These are phyloP conservation scores for Arion vulgaris DNA, from an alignment of 1,140 invertebrate genomes.

Conservation along the genomic window DNA sequence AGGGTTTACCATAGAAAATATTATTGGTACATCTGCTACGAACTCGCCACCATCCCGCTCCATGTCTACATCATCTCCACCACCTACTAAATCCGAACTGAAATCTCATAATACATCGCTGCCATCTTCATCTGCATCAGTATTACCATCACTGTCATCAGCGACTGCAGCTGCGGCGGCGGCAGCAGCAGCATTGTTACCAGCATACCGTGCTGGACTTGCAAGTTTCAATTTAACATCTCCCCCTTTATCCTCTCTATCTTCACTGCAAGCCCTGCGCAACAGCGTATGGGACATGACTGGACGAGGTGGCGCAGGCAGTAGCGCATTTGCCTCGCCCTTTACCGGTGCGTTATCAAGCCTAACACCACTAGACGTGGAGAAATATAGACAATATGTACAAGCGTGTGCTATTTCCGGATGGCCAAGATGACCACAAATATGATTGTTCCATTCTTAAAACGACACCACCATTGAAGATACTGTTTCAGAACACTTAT, in stretches of 20 bases:
- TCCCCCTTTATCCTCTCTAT: conserved; percentile 33
- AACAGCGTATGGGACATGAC: conserved; percentile 34
- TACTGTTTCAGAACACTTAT: too few relatives aligned
- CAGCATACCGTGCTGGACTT: conserved; percentile 5
- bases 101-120: conserved; percentile 14
- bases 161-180: neutral
- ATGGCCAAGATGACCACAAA: conserved; percentile 44
- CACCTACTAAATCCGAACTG: conserved; percentile 25
- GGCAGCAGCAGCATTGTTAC: conserved; percentile 2
- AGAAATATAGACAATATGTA: conserved; percentile 70
- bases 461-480: too few relatives aligned
- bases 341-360: conserved; percentile 51
- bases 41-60: conserved; percentile 36
- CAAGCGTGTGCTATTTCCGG: conserved; percentile 59
- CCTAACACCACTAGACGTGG: conserved; percentile 65
- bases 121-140: conserved; percentile 40
- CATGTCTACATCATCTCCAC: conserved; percentile 25
- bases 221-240: conserved; percentile 21
- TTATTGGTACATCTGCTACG: conserved; percentile 60
- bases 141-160: conserved; percentile 15
- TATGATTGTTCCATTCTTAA: too few relatives aligned
- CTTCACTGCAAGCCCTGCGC: conserved; percentile 18
- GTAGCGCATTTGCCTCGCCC: conserved; percentile 60
- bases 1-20: conserved; percentile 69
- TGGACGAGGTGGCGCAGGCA: conserved; percentile 40